phyloP scores from a whole-genome alignment of 2,797 vertebrate genomes.

The Spheniscus humboldti region DNA sequence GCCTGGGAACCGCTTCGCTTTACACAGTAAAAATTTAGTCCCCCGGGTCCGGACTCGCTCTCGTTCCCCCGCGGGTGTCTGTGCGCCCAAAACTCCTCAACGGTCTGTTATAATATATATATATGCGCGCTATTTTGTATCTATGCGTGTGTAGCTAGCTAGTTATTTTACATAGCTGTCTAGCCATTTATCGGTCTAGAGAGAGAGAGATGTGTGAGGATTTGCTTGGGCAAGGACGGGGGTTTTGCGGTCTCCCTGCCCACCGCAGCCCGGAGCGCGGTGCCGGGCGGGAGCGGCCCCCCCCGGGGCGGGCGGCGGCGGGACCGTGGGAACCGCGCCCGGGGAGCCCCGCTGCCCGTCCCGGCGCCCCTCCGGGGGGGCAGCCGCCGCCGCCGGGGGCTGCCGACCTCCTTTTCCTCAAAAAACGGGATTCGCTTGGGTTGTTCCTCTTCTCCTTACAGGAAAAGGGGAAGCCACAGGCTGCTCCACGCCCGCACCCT shows the following conservation, averaged over 20 bases:
- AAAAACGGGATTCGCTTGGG: neutral
- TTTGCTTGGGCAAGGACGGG: neutral
- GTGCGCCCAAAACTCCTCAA: neutral
- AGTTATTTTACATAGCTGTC: too few species aligned
- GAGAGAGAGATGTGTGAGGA: neutral
- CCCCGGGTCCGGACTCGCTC: accelerated
- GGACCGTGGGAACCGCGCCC: neutral
- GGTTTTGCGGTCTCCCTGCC: neutral
- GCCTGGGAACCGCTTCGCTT: neutral
- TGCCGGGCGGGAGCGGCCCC: neutral
- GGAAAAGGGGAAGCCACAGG: neutral
- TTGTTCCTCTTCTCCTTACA: neutral
- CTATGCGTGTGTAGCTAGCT: accelerated
- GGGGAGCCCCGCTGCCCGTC: too few species aligned
- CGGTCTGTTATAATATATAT: neutral
- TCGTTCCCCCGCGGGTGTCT: neutral
- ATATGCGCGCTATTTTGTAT: neutral
- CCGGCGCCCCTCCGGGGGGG: too few species aligned
- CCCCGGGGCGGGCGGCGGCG: neutral
- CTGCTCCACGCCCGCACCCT: neutral
- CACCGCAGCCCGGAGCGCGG: too few species aligned
- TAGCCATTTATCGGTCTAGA: neutral
- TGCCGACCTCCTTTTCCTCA: neutral
- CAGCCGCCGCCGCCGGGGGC: too few species aligned
- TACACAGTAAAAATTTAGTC: accelerated